A percentile compares a stretch with the other conserved stretches of the same genome.
phyloP scores from a whole-genome alignment of 2,113 vertebrate species.

The Mastomys coucha region DNA sequence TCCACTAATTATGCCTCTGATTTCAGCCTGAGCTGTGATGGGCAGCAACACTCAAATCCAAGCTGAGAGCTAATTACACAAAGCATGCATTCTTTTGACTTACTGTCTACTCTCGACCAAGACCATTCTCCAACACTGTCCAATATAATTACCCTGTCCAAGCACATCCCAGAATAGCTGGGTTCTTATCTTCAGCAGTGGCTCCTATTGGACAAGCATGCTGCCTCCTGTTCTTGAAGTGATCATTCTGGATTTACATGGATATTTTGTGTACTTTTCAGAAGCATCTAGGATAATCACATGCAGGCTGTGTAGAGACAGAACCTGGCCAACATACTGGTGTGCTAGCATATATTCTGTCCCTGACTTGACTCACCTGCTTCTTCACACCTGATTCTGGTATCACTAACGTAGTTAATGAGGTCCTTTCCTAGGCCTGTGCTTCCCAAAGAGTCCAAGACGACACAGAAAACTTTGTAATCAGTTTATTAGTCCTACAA shows the following conservation, averaged over 20 bases:
- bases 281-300: not conserved
- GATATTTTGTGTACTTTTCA: not conserved
- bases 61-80: not conserved
- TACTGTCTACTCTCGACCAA: not conserved
- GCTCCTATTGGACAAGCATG: not conserved
- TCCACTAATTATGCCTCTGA: not conserved
- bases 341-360: not conserved
- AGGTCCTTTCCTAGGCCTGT: not conserved
- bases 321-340: not conserved
- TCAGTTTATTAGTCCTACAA: not conserved
- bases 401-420: not conserved
- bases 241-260: not conserved
- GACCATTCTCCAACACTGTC: not conserved
- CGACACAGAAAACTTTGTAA: not conserved
- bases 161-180: not conserved
- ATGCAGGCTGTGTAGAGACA: not conserved
- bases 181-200: not conserved
- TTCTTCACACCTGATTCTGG: not conserved
- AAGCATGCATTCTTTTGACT: not conserved
- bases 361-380: accelerated
- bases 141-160: not conserved
- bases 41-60: not conserved
- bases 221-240: not conserved
- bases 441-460: not conserved
- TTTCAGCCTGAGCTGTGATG: not conserved